Base-by-base conservation (phyloP, 2,113 vertebrate genomes). In the Tor tambroides region DNA sequence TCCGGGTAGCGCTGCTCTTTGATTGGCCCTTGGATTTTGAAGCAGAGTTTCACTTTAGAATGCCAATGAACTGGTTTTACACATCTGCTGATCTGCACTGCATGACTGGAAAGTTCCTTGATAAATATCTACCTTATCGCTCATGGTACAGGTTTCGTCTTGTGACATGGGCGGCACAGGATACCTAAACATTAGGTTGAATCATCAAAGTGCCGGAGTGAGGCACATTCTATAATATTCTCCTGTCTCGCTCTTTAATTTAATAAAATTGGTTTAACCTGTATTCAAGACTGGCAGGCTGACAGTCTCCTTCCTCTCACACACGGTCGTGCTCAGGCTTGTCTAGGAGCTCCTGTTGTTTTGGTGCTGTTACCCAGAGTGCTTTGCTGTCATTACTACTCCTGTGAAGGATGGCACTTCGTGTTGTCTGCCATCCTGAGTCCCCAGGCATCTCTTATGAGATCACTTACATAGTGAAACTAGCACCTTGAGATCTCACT, bases 371-470 rank as follows among this genome's bases (percentile, higher is more conserved):
- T 84, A 84, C 69, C 69, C 83, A 84, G 83, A 43, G 69, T 78
- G 35, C 83, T 61, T 21, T 51, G 28, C 46, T 28, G 41, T 38
- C 61, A 43, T 85, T 80, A 76, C 74, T 67, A 80, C 56, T 71
- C 9, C 32, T 10, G 38, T 85, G 85, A 88, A 75, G 30, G 56
- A 67, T 78, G 14, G 41, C n/a, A 80, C 54, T 28, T 61, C 19
- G 17, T 84, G 78, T 82, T 75, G 43, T 76, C 82, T 43, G 67
- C 79, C 85, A 85, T 87, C 28, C 65, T 49, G 4, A 67, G 69
- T 77, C 69, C 38, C 78, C 51, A 46, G 77, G 86, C 74, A 35
- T 87, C 71, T 87, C 59, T 87, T 74, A 89, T 87, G 67, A 81
- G 87, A 84, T 88, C 80, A 56, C 59, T 87, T 87, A 71, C 84